Percentiles rank a stretch among this genome's conserved stretches.
phyloP scores from a whole-genome alignment of 2,113 vertebrate species.

The Rissa tridactyla region DNA sequence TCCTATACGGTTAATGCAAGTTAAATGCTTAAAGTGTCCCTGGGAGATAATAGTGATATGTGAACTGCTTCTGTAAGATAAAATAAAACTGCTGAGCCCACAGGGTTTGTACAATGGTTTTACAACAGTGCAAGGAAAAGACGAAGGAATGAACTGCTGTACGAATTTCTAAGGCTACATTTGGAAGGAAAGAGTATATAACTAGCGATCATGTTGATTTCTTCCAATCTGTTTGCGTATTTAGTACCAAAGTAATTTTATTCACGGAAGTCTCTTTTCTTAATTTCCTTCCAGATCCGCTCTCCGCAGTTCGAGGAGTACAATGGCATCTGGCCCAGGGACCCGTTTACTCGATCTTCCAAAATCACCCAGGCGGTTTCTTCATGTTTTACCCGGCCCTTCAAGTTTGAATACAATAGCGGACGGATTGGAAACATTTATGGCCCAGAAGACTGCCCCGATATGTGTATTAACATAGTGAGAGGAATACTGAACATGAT shows the following conservation, averaged over 20 bases:
- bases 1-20: not conserved
- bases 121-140: not conserved
- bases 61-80: not conserved
- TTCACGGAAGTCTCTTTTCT: not conserved
- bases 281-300: slow-evolving; percentile 60
- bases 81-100: not conserved
- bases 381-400: slow-evolving; percentile 61
- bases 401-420: slow-evolving; percentile 78
- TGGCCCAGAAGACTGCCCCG: slow-evolving; percentile 66
- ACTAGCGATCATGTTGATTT: not conserved
- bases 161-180: not conserved
- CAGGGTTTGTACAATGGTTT: not conserved
- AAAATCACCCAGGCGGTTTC: slow-evolving; percentile 70
- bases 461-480: slow-evolving; percentile 73
- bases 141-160: not conserved
- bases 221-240: not conserved
- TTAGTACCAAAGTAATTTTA: not conserved
- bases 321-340: slow-evolving; percentile 76
- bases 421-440: slow-evolving; percentile 75
- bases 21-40: not conserved
- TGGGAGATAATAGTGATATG: not conserved
- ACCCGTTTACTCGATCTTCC: slow-evolving; percentile 60
- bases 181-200: not conserved
- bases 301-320: slow-evolving; percentile 71
- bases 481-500: slow-evolving; percentile 79